These are phyloP conservation scores for Scarus forsteni DNA, from an alignment of 2,797 vertebrate genomes.

Conservation along the genomic window DNA sequence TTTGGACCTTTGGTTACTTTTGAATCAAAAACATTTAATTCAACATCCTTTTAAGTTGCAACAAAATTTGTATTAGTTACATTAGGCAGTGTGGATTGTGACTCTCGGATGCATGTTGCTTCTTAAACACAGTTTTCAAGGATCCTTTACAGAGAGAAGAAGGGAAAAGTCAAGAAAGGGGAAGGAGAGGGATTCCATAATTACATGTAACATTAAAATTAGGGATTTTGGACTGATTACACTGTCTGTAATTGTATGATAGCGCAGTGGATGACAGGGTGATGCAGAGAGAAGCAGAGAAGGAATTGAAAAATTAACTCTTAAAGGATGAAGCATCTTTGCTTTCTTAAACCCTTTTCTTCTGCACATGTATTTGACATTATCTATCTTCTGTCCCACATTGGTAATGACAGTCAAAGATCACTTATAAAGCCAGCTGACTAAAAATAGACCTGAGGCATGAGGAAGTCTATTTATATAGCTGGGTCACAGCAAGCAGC, in stretches of 20 bases:
- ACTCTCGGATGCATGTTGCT: too few relatives aligned
- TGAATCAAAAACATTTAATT: too few relatives aligned
- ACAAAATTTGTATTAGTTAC: too few relatives aligned
- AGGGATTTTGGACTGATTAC: conserved; percentile 56
- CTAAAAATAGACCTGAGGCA: conserved; percentile 48
- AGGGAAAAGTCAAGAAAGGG: conserved; percentile 1
- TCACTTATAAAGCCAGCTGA: conserved; percentile 45
- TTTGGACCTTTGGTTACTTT: too few relatives aligned
- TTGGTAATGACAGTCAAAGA: conserved; percentile 66
- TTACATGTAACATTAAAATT: conserved; percentile 35
- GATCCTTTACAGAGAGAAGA: too few relatives aligned
- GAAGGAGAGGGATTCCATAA: conserved; percentile 22
- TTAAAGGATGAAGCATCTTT: conserved; percentile 64
- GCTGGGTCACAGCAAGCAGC: conserved; percentile 58
- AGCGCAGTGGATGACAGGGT: conserved; percentile 60
- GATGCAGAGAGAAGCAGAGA: conserved; percentile 44
- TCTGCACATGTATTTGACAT: conserved; percentile 78
- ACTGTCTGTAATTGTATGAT: conserved; percentile 60
- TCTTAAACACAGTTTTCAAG: too few relatives aligned
- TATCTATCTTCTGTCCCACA: conserved; percentile 66
- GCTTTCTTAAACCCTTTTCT: conserved; percentile 58
- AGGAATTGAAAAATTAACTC: conserved; percentile 72
- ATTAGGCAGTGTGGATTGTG: too few relatives aligned
- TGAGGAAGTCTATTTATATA: conserved; percentile 77
- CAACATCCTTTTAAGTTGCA: too few relatives aligned